Evolutionary conservation across 2,113 vertebrate species (phyloP).

Genomic region (Ceyx melanurus): DNA sequence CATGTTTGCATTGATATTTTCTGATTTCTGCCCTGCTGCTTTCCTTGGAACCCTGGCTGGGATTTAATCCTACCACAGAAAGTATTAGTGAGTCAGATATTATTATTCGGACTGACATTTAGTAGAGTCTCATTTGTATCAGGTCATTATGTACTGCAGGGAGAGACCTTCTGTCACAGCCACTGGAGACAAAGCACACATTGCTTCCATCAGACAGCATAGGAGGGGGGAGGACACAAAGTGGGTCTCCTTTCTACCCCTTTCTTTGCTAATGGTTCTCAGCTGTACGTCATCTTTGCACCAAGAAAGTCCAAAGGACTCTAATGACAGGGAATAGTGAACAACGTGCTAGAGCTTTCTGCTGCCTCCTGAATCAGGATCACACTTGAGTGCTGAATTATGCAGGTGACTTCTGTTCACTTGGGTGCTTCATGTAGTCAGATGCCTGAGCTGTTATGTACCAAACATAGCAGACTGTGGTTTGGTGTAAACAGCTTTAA

Average conservation of each 20-base stretch:
- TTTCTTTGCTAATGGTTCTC: neutral
- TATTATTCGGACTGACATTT: neutral
- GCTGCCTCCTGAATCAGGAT: neutral
- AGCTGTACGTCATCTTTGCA: neutral
- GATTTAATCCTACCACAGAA: neutral
- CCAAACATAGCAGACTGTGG: neutral
- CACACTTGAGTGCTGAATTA: neutral
- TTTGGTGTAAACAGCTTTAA: constrained; percentile 49
- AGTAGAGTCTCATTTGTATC: neutral
- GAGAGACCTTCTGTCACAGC: neutral
- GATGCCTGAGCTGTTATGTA: neutral
- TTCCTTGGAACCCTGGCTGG: neutral
- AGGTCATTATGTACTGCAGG: neutral
- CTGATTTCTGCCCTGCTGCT: neutral
- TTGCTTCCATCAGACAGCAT: neutral
- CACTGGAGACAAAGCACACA: neutral
- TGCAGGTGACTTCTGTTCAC: neutral
- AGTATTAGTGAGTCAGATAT: neutral
- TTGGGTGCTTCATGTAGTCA: neutral
- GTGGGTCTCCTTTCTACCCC: neutral
- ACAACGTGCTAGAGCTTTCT: neutral
- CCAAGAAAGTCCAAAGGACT: neutral
- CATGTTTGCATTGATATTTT: neutral
- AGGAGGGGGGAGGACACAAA: neutral
- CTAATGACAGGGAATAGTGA: neutral